Evolutionary conservation across 30 jellyfish, hydroid and myxozoan species (phyloP), one percentile per base, ranked within the genome.

Genomic region (Turritopsis dohrnii): DNA sequence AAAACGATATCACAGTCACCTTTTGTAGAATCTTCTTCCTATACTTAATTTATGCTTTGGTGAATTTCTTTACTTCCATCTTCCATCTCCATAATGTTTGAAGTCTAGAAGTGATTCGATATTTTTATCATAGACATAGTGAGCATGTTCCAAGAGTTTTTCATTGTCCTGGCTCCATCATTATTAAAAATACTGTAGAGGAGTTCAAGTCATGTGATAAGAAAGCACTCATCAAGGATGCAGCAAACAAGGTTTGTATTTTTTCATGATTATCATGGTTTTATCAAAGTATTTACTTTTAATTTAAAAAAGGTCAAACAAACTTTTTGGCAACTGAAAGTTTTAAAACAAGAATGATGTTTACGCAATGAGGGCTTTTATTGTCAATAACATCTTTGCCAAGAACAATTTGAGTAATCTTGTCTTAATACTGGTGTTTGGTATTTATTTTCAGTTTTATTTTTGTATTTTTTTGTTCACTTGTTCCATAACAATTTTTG

Each of bases 171-270:
- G 97, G 97, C 19, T 71, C 76, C 23, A 41, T 91, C 75, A 80
- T 52, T 27, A 77, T 73, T 69, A 91, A 91, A 74, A 91, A 91
- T 77, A 91, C 96, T 25, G 86, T 84, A 53, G 97, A 91, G 54
- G 91, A 83, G 18, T 91, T 91, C 87, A 91, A 91, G 75, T 65
- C 92, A 18, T 91, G 97, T 81, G 97, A 91, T 84, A 91, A 91
- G 53, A 79, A 86, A 71, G 79, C 72, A 21, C 76, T 91, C 26
- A 76, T 91, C 18, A 54, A 79, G 21, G 88, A 71, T 75, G 87
- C 88, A 25, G 90, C 96, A 79, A 80, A 77, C 8, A 89, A 83
- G 96, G 97, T 91, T 29, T 30, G 66, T 29, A n/a, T 69, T 69
- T 69, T 69, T 41, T n/a, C n/a, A n/a, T n/a, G n/a, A n/a, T n/a